phyloP scores from a whole-genome alignment of 2,888 invertebrate genomes.

The Torymus texanus region DNA sequence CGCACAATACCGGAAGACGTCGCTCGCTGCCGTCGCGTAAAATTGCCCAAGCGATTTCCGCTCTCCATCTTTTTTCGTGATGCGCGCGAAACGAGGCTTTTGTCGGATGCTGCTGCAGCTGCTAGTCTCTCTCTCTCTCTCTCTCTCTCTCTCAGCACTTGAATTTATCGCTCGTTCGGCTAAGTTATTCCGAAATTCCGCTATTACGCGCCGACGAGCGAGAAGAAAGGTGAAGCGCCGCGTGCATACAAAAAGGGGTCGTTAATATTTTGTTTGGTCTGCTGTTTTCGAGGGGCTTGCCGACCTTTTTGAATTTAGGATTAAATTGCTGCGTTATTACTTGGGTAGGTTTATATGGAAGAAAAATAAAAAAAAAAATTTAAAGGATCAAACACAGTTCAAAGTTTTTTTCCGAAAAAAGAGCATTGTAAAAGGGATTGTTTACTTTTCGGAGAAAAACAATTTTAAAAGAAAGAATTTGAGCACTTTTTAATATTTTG shows the following conservation, averaged over 20 bases:
- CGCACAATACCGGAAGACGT: not conserved
- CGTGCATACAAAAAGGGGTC: not conserved
- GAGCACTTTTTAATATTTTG: no score
- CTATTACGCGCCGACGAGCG: conserved; percentile 24
- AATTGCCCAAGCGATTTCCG: conserved; percentile 19
- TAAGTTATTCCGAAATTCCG: conserved; percentile 42
- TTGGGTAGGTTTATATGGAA: no score
- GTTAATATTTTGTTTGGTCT: conserved; percentile 20
- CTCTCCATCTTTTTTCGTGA: no score
- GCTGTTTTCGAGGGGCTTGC: not conserved
- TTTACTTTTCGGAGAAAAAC: no score
- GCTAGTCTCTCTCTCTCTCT: conserved; percentile 2
- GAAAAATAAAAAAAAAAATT: no score
- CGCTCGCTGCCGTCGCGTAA: not conserved
- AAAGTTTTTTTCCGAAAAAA: no score
- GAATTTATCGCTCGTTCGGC: not conserved
- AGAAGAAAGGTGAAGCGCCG: conserved; percentile 5
- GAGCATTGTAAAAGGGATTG: no score
- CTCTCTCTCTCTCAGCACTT: no score
- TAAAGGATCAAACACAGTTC: no score
- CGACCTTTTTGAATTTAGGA: not conserved
- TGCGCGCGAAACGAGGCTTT: conserved; percentile 31
- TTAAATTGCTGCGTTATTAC: no score
- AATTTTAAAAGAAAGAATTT: no score
- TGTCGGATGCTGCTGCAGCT: conserved; percentile 15